Base-by-base conservation (phyloP, 37 sponge, comb jelly and placozoan genomes). In the Dysidea cf. avara region DNA sequence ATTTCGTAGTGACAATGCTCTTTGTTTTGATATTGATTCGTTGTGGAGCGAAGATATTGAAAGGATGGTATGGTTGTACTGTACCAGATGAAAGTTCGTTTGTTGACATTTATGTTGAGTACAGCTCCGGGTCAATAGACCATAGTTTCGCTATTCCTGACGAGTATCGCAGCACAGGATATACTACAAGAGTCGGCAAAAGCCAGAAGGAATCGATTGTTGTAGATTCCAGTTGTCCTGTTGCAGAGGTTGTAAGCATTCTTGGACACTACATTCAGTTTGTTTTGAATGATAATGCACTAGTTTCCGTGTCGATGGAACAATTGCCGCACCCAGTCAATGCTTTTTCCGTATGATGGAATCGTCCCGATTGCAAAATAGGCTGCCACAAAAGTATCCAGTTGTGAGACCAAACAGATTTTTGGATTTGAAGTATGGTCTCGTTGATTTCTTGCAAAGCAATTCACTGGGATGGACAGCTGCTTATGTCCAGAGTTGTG, bases 121-220 rank as follows among this genome's bases (percentile, higher is more conserved):
- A 63, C 53, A 73, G 74, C 30, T 22, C 48, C 24, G 82, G 68
- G 18, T 43, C 35, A 50, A 31, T 73, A 28, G 68, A 74, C 73
- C 65, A 38, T 38, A 59, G 61, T 72, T 49, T 73, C 29, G 74
- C 82, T 50, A 53, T 81, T 40, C 74, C 82, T 34, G 82, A 81
- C 21, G 82, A 72, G 63, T 70, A 71, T 25, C 39, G 28, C 21
- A 51, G 71, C 26, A 25, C 63, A 61, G 43, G 54, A 34, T 51
- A 12, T 25, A 35, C 2, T 36, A 35, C 49, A 7, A 29, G 53
- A 21, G 70, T 68, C 18, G 79, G 79, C 13, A 34, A 18, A 58
- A 78, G 33, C 24, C 53, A 51, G 24, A 77, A 33, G 53, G 68
- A 77, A 46, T 39, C 66, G 40, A 78, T 54, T 40, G 59, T 53